Percentiles rank a stretch among this genome's conserved stretches.
phyloP scores from a whole-genome alignment of 2,888 invertebrate species.

The Cosmia trapezina region DNA sequence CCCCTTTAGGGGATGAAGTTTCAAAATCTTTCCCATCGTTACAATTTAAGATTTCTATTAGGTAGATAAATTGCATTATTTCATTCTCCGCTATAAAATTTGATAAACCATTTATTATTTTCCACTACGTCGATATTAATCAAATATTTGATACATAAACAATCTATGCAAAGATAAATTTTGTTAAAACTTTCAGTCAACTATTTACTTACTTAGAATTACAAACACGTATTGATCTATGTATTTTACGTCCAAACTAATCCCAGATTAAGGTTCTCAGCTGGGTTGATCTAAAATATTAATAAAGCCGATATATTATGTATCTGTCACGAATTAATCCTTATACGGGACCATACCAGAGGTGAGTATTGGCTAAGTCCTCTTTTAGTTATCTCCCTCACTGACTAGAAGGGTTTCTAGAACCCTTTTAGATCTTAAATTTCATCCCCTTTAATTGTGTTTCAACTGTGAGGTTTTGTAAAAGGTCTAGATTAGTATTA shows the following conservation, averaged over 20 bases:
- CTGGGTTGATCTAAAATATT: constrained; percentile 24
- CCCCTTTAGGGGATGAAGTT: neutral
- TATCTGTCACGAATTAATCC: constrained; percentile 36
- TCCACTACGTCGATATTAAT: neutral
- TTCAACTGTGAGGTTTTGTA: constrained; percentile 18
- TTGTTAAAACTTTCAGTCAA: constrained; percentile 7
- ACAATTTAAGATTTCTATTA: no score
- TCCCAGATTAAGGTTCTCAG: constrained; percentile 29
- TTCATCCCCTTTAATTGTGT: constrained; percentile 12
- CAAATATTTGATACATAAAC: neutral
- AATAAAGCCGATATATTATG: constrained; percentile 37
- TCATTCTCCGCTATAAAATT: neutral
- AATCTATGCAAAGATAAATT: neutral
- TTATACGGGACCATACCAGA: constrained; percentile 6
- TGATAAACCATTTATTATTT: neutral
- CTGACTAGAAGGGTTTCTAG: neutral
- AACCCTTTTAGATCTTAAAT: constrained; percentile 19
- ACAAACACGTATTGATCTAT: constrained; percentile 32
- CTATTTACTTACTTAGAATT: constrained; percentile 29
- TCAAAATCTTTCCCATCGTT: neutral
- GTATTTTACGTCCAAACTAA: constrained; percentile 34
- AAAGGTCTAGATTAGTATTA: neutral
- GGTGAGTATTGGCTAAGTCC: constrained; percentile 15
- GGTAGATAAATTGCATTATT: neutral
- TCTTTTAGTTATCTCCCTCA: constrained; percentile 3